These are phyloP conservation scores for Holothuria scabra DNA, from an alignment of 53 echinoderm and acorn worm genomes.

Conservation along the genomic window DNA sequence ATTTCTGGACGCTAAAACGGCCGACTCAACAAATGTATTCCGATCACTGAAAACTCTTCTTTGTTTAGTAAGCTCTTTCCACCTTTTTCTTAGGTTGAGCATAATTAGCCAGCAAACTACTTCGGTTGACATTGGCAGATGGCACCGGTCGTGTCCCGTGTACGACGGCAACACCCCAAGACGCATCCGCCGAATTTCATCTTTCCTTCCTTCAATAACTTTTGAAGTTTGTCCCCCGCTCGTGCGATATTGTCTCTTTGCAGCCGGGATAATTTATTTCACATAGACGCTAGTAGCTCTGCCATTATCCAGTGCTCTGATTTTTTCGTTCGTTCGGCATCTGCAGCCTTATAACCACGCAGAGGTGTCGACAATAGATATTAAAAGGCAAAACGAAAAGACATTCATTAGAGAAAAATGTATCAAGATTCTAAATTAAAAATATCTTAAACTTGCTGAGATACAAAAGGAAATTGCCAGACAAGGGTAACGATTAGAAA, in stretches of 20 bases:
- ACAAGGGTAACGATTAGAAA: too few relatives aligned
- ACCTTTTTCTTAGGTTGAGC: too few relatives aligned
- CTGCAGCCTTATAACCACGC: too few relatives aligned
- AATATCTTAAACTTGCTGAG: too few relatives aligned
- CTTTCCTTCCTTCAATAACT: background rate
- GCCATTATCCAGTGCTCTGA: background rate
- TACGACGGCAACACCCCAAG: background rate
- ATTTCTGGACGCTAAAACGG: slow-evolving; percentile 20
- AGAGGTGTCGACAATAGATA: slow-evolving; percentile 1
- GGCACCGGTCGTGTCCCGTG: too few relatives aligned
- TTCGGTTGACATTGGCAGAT: too few relatives aligned
- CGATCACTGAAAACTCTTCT: slow-evolving; percentile 4
- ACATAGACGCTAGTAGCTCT: too few relatives aligned
- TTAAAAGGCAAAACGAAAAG: slow-evolving; percentile 6
- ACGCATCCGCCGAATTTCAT: slow-evolving; percentile 3
- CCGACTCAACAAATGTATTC: slow-evolving; percentile 14
- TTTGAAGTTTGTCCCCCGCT: slow-evolving; percentile 23
- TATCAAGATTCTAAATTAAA: too few relatives aligned
- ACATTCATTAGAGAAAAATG: too few relatives aligned
- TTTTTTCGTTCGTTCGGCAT: slow-evolving; percentile 10
- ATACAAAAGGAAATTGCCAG: too few relatives aligned
- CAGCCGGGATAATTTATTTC: too few relatives aligned
- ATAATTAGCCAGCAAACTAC: too few relatives aligned
- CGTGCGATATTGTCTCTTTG: slow-evolving; percentile 10
- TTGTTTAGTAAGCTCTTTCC: slow-evolving; percentile 10